A percentile compares a stretch with the other conserved stretches of the same genome.
phyloP scores from a whole-genome alignment of 2,113 vertebrate genomes.

The Tinamus guttatus region DNA sequence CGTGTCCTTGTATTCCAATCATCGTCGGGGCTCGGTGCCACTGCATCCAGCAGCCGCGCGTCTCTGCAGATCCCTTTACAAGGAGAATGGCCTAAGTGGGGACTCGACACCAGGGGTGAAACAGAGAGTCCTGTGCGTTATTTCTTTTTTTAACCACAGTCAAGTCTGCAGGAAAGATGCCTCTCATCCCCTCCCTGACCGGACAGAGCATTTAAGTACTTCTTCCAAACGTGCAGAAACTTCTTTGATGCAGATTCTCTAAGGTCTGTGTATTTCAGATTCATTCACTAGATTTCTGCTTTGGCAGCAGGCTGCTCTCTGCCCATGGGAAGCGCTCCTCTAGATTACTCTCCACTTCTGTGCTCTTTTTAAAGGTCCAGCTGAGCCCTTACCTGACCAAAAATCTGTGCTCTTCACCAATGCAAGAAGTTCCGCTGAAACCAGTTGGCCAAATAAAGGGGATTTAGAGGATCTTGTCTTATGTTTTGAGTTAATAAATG shows the following conservation, averaged over 20 bases:
- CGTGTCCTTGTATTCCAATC: conserved; percentile 51
- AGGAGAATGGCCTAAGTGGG: conserved; percentile 21
- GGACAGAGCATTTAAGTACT: background rate
- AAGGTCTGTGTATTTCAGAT: background rate
- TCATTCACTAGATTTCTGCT: background rate
- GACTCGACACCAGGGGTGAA: background rate
- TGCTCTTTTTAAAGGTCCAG: background rate
- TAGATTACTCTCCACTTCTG: background rate
- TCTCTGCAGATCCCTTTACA: background rate
- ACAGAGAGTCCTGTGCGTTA: background rate
- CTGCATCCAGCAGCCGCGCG: conserved; percentile 12
- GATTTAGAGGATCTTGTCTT: background rate
- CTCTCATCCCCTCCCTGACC: background rate
- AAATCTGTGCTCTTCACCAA: background rate
- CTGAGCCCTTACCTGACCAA: background rate
- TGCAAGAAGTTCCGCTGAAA: background rate
- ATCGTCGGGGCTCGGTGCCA: conserved; percentile 9
- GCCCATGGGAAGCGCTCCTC: background rate
- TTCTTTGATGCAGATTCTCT: background rate
- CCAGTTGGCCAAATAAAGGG: background rate
- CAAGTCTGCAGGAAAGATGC: background rate
- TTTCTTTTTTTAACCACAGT: background rate
- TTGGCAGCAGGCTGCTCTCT: background rate
- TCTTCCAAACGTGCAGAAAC: background rate
- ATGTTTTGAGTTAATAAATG: conserved; percentile 3